Evolutionary conservation across 1,140 invertebrate species (phyloP), one percentile per base, ranked within the genome.

Genomic region (Hylaeus volcanicus): DNA sequence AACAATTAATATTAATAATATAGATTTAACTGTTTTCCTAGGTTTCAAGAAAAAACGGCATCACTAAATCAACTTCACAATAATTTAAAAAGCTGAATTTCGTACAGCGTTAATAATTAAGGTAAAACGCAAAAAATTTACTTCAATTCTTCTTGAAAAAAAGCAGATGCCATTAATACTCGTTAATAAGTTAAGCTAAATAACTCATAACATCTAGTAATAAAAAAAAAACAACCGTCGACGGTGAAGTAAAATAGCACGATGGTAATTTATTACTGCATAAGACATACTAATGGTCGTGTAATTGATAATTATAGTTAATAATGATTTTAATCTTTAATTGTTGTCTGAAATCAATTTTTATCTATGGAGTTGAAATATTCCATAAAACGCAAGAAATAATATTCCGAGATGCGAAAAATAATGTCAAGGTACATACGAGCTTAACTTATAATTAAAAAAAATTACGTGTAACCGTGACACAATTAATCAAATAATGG

Each of bases 271-370:
- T 90, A 88, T 89, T 90, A 90, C 88, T 87, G 84, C 87, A 79
- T 91, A 90, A 91, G 88, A 86, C 85, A 90, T 89, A 89, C 78
- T 89, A 90, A 90, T 90, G 84, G 81, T 89, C 88, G 88, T 89
- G 89, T 90, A 91, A 90, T 90, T 88, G 85, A 91, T 92, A 90
- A 91, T 92, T 92, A 90, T 91, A 92, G 91, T 92, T 92, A 92
- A 87, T 92, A 92, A 92, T 93, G 90, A 91, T 93, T 92, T 92
- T 92, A 92, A 92, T 90, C 91, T 92, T 91, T 90, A 92, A 92
- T 89, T 91, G 92, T 92, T 92, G 90, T 92, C 88, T 88, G 86
- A 93, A 91, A 92, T 89, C 90, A 90, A 91, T 93, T 93, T 93
- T 92, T 92, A 92, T 92, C 91, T 92, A 39, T 87, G 86, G 86